Evolutionary conservation across 2,797 vertebrate genomes (phyloP), one percentile per base, ranked within the genome.

Genomic region (Siniperca scherzeri): DNA sequence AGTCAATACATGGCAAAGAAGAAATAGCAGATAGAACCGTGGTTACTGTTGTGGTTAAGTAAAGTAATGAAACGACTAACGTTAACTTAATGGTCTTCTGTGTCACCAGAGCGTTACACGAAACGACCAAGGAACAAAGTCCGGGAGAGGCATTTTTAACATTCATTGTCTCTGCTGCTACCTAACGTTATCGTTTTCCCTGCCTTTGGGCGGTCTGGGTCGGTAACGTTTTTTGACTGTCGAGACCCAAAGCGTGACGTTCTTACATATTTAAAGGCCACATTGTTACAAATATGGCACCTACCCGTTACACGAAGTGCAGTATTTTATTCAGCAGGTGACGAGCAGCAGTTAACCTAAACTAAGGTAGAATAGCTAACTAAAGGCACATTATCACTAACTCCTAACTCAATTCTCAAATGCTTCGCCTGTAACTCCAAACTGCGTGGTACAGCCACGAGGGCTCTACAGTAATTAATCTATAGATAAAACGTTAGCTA

Each of bases 21-120:
- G 0, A 33, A 42, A 13, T 3, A 1, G 0, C 0, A 3, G 5
- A 7, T 9, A 17, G 2, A n/a, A 9, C 4, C 52, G 5, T 2
- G 25, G 3, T n/a, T 21, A 22, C 25, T 46, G 36, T 50, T 12
- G 19, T 5, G 17, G 3, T 42, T 21, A n/a, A 13, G 30, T 30
- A 57, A 30, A 40, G 14, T 9, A 30, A 21, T 25, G 13, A 3
- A n/a, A n/a, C 64, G 22, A 53, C 30, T 60, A 69, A 30, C 30
- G 30, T 30, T 30, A 30, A 40, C 38, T 40, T 40, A 40, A 75
- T 27, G 62, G 72, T 64, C 8, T 10, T 25, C 38, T 6, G 22
- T 14, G 6, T 44, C 11, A 14, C 38, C 5, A 3, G 0, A 25
- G 9, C 19, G 33, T 22, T 7, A 11, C 19, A 17, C 6, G 5